Percentiles rank a stretch among this genome's conserved stretches.
These are phyloP conservation scores for Limnothrissa miodon DNA, from an alignment of 2,113 vertebrate species.

Conservation along the genomic window DNA sequence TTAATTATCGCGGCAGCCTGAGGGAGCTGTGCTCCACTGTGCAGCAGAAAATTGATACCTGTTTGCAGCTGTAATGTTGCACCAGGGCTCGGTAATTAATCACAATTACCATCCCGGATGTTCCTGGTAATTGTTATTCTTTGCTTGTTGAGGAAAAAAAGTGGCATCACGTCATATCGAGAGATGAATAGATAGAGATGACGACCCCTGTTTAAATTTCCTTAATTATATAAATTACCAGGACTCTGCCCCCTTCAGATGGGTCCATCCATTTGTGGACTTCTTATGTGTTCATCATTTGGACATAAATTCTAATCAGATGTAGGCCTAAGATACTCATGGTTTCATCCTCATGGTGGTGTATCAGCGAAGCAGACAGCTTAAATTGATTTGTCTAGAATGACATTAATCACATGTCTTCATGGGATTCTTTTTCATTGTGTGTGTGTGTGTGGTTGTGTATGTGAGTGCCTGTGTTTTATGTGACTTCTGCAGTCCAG, in stretches of 20 bases:
- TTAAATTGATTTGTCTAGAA: constrained; percentile 9
- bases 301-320: background rate
- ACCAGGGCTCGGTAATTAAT: constrained; percentile 69
- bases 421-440: background rate
- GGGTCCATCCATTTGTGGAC: constrained; percentile 53
- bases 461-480: background rate
- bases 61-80: constrained; percentile 62
- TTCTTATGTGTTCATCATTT: constrained; percentile 27
- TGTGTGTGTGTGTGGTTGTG: background rate
- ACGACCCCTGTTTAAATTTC: constrained; percentile 66
- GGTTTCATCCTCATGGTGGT: background rate
- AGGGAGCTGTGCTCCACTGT: constrained; percentile 57
- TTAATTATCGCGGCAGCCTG: constrained; percentile 67
- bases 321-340: background rate
- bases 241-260: constrained; percentile 54
- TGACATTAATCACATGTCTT: background rate
- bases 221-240: constrained; percentile 72
- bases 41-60: constrained; percentile 72
- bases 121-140: constrained; percentile 67
- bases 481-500: constrained; percentile 58
- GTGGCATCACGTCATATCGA: constrained; percentile 66
- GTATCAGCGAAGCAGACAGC: background rate
- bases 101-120: constrained; percentile 72
- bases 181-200: constrained; percentile 63
- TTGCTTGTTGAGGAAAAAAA: constrained; percentile 61